Percentiles rank a stretch among this genome's conserved stretches.
These are phyloP conservation scores for Hipposideros larvatus DNA, from an alignment of 2,797 vertebrate genomes.

Conservation along the genomic window DNA sequence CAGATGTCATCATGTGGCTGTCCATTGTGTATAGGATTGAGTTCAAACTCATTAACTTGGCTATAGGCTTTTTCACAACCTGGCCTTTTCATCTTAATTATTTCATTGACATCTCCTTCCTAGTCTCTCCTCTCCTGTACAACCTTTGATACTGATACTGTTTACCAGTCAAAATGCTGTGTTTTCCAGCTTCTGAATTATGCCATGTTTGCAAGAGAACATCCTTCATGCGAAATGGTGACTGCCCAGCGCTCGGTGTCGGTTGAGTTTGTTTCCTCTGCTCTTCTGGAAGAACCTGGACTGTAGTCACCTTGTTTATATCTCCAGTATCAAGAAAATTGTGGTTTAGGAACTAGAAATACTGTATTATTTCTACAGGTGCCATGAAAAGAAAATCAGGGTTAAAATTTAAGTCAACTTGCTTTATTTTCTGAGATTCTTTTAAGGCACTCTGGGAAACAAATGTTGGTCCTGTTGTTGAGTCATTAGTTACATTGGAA, in stretches of 20 bases:
- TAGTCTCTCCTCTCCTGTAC: background rate
- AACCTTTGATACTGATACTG: constrained; percentile 20
- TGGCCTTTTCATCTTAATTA: background rate
- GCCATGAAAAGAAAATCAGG: no score
- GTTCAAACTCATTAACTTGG: background rate
- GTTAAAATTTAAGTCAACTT: no score
- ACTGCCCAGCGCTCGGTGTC: background rate
- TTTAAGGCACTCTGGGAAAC: background rate
- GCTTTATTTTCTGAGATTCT: background rate
- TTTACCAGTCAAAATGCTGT: constrained; percentile 47
- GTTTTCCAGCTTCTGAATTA: constrained; percentile 42
- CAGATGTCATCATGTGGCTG: background rate
- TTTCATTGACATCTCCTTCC: constrained; percentile 20
- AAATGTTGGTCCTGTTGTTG: background rate
- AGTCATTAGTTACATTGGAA: constrained; percentile 7
- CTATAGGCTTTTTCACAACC: background rate
- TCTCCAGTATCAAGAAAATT: background rate
- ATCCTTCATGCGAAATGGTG: background rate
- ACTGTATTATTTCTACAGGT: background rate
- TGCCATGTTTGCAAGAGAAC: background rate
- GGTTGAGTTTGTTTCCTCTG: background rate
- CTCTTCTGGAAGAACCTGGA: background rate
- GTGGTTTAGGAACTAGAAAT: background rate
- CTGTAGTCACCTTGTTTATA: background rate
- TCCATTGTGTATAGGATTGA: background rate